Evolutionary conservation across 2,888 invertebrate species (phyloP).

Genomic region (Bellardia pandia): DNA sequence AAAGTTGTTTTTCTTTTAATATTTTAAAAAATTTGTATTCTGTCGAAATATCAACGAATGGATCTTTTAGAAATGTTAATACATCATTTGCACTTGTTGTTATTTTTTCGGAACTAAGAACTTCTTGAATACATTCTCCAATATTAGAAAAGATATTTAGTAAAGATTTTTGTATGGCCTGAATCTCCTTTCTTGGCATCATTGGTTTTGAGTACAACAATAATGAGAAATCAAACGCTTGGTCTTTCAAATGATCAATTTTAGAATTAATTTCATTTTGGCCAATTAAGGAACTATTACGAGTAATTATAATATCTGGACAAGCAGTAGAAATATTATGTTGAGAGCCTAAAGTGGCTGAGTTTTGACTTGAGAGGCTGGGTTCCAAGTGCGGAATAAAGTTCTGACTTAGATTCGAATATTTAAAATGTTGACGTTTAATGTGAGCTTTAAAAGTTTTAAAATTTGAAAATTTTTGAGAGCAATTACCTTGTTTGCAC

Average conservation of each 20-base stretch:
- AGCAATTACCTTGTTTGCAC: too few species aligned
- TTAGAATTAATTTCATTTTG: too few species aligned
- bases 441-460: too few species aligned
- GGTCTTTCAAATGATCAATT: not conserved
- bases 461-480: too few species aligned
- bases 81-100: not conserved
- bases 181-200: constrained; percentile 4
- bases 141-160: not conserved
- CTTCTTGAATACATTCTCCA: constrained; percentile 10
- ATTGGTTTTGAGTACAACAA: not conserved
- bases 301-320: too few species aligned
- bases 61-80: constrained; percentile 1
- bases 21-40: constrained; percentile 21
- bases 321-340: too few species aligned
- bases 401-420: too few species aligned
- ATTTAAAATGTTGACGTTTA: too few species aligned
- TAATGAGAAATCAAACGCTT: not conserved
- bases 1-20: constrained; percentile 11
- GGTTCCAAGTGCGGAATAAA: too few species aligned
- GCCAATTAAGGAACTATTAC: too few species aligned
- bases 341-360: too few species aligned
- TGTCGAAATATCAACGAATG: constrained; percentile 1
- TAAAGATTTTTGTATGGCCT: not conserved
- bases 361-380: too few species aligned
- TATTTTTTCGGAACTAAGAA: not conserved